Base-by-base conservation (phyloP, 1,140 invertebrate genomes). In the Aporrectodea caliginosa region DNA sequence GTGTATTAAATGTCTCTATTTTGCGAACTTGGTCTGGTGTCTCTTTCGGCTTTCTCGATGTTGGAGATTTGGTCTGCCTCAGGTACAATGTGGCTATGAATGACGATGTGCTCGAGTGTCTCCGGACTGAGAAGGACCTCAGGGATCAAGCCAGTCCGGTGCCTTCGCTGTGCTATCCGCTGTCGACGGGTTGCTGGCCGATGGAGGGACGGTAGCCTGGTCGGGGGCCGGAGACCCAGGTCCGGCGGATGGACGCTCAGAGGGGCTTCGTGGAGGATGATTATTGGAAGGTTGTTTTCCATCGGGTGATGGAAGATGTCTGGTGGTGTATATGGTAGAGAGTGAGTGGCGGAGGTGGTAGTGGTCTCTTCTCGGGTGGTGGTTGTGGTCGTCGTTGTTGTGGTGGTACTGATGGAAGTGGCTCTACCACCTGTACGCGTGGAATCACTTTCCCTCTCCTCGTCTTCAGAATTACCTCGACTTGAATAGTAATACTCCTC, bases 201-300 rank as follows among this genome's bases (percentile, higher is more conserved):
- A 12, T 22, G 43, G 43, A 58, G 43, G 43, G 6, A 58, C 6
- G 43, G 43, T 12, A 58, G 43, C 6, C 43, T 58, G 6, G 6
- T 22, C 6, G 43, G 6, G 43, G 1, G 1, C 30, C 43, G n/a
- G 73, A 16, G 27, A 31, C 33, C 35, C 29, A 35, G 73, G 29
- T 27, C 30, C 14, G 30, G 30, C 31, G 30, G 73, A 27, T 75
- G 30, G 29, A 35, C 34, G 16, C 30, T 35, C 14, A 75, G 1
- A 27, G 73, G 73, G 27, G 73, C 73, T 33, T 75, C 73, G 6
- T 75, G 73, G 2, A 75, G 31, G 31, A 75, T 35, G 27, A 75
- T 75, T 16, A 75, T 34, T 0, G 73, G 73, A 29, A 29, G 73
- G 2, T 75, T 33, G 12, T 75, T 27, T 33, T 33, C 31, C 6